phyloP scores from a whole-genome alignment of 2,797 vertebrate species.

The Hydrophis major region DNA sequence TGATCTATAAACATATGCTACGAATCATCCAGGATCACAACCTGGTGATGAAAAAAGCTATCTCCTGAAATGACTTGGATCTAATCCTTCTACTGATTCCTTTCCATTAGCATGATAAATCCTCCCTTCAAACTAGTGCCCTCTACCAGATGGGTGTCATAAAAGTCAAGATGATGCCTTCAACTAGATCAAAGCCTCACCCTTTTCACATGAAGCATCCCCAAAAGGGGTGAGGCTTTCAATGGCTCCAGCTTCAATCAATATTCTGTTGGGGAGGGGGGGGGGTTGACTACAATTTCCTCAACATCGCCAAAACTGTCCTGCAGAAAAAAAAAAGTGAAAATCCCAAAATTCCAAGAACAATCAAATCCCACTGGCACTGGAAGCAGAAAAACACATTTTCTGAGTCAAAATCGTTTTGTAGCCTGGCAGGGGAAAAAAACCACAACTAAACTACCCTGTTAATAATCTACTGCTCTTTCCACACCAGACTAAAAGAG shows the following conservation, averaged over 20 bases:
- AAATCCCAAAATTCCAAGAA: background rate
- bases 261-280: background rate
- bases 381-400: background rate
- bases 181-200: background rate
- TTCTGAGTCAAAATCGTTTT: background rate
- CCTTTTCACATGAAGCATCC: background rate
- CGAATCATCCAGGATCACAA: background rate
- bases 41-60: background rate
- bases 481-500: background rate
- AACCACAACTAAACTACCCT: background rate
- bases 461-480: background rate
- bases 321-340: background rate
- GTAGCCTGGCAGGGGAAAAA: background rate
- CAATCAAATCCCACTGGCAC: background rate
- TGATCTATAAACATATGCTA: background rate
- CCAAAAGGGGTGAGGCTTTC: background rate
- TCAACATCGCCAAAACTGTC: background rate
- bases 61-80: background rate
- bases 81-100: background rate
- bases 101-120: background rate
- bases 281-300: background rate
- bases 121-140: background rate
- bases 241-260: background rate
- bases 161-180: background rate
- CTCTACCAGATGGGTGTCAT: background rate